Percentiles rank a stretch among this genome's conserved stretches.
Conservation (phyloP, 2,888 invertebrate genomes). For the Volucella bombylans region DNA sequence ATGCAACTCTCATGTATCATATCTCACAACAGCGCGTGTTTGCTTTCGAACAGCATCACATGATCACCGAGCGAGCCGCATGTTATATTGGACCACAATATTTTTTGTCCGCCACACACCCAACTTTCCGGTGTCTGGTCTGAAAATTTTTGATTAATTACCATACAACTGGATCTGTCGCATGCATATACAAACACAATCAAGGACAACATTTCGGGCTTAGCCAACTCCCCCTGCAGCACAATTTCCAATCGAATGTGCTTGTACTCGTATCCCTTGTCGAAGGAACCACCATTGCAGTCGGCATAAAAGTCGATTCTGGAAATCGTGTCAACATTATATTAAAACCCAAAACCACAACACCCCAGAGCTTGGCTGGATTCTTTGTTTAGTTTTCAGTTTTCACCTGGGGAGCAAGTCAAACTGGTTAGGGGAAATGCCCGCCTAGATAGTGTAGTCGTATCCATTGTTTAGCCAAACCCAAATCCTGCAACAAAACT, state of each 20-base stretch:
- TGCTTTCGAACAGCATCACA: slow-evolving; percentile 59
- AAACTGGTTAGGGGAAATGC: slow-evolving; percentile 51
- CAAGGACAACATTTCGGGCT: slow-evolving; percentile 58
- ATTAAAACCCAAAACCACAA: slow-evolving; percentile 35
- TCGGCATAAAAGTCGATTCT: slow-evolving; percentile 24
- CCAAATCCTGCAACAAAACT: slow-evolving; percentile 10
- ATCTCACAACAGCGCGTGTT: slow-evolving; percentile 64
- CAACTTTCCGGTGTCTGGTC: slow-evolving; percentile 46
- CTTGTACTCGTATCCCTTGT: slow-evolving; percentile 46
- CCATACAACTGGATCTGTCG: slow-evolving; percentile 38
- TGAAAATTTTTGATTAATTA: slow-evolving; percentile 63
- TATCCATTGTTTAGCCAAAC: slow-evolving; percentile 35
- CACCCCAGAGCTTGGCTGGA: not conserved
- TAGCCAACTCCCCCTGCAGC: slow-evolving; percentile 21
- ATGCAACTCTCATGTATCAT: slow-evolving; percentile 49
- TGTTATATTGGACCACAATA: slow-evolving; percentile 34
- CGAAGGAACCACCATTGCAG: slow-evolving; percentile 40
- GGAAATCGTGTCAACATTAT: slow-evolving; percentile 59
- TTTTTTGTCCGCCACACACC: slow-evolving; percentile 38
- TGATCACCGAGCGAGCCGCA: not conserved
- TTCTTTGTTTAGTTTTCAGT: slow-evolving; percentile 30
- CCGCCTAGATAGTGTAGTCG: slow-evolving; percentile 29
- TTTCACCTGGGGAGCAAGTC: slow-evolving; percentile 59
- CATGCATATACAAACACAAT: not conserved
- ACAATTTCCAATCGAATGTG: slow-evolving; percentile 26